Conservation (phyloP, 2,113 vertebrate genomes). For the Mirza zaza region DNA sequence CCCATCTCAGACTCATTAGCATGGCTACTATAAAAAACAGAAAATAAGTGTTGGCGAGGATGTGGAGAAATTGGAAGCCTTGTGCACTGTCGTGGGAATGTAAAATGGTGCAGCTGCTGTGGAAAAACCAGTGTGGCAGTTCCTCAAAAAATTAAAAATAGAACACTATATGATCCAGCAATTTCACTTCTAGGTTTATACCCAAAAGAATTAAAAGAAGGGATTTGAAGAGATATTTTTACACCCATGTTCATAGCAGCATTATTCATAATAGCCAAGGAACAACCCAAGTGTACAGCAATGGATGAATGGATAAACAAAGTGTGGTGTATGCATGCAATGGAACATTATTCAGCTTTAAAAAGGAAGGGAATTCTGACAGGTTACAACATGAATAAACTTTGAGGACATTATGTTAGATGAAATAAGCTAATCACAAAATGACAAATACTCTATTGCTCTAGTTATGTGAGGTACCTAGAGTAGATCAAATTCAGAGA, state of each 20-base stretch:
- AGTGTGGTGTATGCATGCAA: not conserved
- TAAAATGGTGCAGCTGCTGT: not conserved
- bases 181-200: not conserved
- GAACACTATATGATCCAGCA: not conserved
- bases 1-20: not conserved
- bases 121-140: constrained; percentile 1
- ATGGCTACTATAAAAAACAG: not conserved
- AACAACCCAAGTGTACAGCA: not conserved
- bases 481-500: not conserved
- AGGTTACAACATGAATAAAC: not conserved
- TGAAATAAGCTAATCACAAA: not conserved
- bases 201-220: not conserved
- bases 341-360: not conserved
- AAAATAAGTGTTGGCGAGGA: not conserved
- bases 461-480: not conserved
- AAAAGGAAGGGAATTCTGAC: not conserved
- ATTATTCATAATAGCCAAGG: not conserved
- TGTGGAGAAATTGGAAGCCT: not conserved
- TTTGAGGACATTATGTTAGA: not conserved
- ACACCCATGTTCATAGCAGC: not conserved
- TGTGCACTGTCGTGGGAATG: not conserved
- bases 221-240: not conserved
- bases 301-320: not conserved
- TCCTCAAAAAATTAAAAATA: constrained; percentile 45
- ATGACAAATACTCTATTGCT: not conserved